Evolutionary conservation across 2,113 vertebrate genomes (phyloP).

Genomic region (Tiliqua scincoides): DNA sequence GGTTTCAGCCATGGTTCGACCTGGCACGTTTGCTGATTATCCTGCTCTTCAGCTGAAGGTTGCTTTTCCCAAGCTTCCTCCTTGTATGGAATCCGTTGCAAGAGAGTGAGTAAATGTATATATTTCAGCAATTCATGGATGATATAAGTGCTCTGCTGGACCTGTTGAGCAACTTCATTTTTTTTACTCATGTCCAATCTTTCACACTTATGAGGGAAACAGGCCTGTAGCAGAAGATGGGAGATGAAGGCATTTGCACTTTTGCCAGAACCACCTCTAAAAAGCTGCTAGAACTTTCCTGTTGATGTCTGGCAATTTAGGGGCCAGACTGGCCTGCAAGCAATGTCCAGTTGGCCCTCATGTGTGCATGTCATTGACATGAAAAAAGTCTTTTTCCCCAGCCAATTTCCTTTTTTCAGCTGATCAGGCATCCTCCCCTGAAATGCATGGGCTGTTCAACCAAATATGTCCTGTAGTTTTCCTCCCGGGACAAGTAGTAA

Average conservation of each 20-base stretch:
- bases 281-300: background rate
- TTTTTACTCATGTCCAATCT: too few relatives aligned
- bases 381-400: background rate
- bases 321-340: background rate
- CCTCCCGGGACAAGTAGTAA: too few relatives aligned
- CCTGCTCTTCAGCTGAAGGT: conserved; percentile 77
- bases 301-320: background rate
- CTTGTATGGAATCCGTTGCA: conserved; percentile 43
- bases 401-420: background rate
- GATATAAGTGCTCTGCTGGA: background rate
- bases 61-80: conserved; percentile 72
- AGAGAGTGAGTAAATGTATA: conserved; percentile 70
- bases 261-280: background rate
- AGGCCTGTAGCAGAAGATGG: background rate
- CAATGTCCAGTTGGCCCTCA: background rate
- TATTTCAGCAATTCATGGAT: background rate
- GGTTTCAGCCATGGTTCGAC: conserved; percentile 69
- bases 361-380: background rate
- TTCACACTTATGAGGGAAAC: background rate
- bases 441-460: background rate
- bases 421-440: background rate
- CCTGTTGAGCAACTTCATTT: too few relatives aligned
- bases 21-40: conserved; percentile 70
- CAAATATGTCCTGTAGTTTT: background rate
- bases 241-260: background rate